Base-by-base conservation (phyloP, 2,113 vertebrate genomes). In the Mirounga angustirostris region DNA sequence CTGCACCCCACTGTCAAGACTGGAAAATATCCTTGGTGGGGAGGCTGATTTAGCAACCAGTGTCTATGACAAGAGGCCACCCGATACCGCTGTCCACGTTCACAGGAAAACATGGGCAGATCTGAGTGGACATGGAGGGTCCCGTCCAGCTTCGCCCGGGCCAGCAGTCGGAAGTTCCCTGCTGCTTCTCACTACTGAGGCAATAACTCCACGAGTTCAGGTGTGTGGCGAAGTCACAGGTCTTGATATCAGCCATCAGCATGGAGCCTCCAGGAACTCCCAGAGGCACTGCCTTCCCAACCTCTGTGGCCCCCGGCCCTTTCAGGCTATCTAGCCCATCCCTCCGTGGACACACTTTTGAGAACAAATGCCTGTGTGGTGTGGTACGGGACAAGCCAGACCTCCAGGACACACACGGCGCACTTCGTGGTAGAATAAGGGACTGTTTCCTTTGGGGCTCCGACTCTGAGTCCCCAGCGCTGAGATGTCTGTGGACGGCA, bases 71-170 rank as follows among this genome's bases (percentile, higher is more conserved):
- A 4, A 7, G 4, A 33, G 24, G 12, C 52, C n/a, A 5, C 33
- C 33, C 24, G 7, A 2, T 30, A 12, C 18, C 36, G 30, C 63
- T n/a, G 7, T 21, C 36, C 40, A 18, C 21, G 28, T 4, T 14
- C 12, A 8, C 15, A 5, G 18, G 8, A 12, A 46, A 50, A 19
- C 4, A 1, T 2, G 79, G 12, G 28, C 6, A 2, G 43, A 7
- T 30, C 67, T 4, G 5, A 10, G 40, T 50, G 80, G 43, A 74
- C 14, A 0, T 0, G 12, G 76, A 28, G 19, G 13, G 8, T 50
- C 67, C 43, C 21, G 56, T 58, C 36, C 50, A 18, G 78, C 50
- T 33, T 22, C 0, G 0, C 26, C 33, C 1, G 2, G 30, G 16
- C 24, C 91, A 6, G 43, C 16, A 0, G 14, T 14, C 21, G 26